These are phyloP conservation scores for Papio anubis DNA, from an alignment of 2,113 vertebrate genomes.

Conservation along the genomic window DNA sequence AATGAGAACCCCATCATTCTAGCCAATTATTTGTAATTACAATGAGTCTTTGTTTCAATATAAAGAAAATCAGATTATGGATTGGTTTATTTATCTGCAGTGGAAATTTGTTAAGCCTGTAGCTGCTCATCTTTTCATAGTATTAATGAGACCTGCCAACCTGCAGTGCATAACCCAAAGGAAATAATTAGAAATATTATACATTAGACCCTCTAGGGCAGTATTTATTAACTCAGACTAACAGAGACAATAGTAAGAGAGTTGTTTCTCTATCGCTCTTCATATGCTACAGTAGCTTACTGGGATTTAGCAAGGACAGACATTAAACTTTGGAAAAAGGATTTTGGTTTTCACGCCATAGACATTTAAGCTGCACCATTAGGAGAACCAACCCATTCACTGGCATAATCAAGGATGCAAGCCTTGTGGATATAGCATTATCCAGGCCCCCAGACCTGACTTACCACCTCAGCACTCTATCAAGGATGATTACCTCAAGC, in stretches of 20 bases:
- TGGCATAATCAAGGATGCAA: not conserved
- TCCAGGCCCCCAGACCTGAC: not conserved
- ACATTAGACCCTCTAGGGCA: not conserved
- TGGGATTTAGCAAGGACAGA: conserved; percentile 43
- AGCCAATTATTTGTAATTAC: conserved; percentile 23
- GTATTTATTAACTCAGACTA: not conserved
- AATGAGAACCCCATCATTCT: not conserved
- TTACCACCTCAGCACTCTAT: not conserved
- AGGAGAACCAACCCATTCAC: not conserved
- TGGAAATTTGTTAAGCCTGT: not conserved
- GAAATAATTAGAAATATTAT: not conserved
- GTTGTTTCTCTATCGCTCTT: not conserved
- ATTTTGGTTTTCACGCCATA: conserved; percentile 4
- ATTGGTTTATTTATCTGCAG: not conserved
- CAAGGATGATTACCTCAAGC: conserved; percentile 41
- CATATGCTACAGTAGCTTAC: not conserved
- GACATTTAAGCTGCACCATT: not conserved
- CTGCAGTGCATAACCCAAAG: not conserved
- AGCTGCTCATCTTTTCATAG: not conserved
- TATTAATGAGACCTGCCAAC: not conserved
- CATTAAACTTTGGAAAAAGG: conserved; percentile 1
- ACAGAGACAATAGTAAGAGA: not conserved
- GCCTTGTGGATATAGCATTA: conserved; percentile 8
- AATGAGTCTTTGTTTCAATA: not conserved
- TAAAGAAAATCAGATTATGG: not conserved